phyloP scores from a whole-genome alignment of 2,113 vertebrate genomes.

The Strix aluco region DNA sequence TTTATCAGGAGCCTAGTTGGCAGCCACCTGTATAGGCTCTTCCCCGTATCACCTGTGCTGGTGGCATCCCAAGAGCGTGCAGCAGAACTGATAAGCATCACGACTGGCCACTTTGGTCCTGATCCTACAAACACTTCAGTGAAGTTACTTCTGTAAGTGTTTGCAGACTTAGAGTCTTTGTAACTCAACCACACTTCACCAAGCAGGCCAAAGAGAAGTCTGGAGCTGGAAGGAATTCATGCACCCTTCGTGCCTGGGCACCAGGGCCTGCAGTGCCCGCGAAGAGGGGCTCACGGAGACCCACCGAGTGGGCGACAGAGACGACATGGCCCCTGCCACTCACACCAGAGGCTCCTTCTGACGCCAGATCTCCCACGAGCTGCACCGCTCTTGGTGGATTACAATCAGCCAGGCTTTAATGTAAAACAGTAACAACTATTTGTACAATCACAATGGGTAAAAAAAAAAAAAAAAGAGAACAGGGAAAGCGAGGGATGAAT shows the following conservation, averaged over 20 bases:
- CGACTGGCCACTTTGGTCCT: neutral
- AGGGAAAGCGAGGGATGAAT: neutral
- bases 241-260: rapidly evolving
- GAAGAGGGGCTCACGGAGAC: neutral
- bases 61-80: neutral
- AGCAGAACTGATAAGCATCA: neutral
- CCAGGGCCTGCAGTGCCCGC: neutral
- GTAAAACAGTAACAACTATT: neutral
- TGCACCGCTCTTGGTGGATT: rapidly evolving
- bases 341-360: neutral
- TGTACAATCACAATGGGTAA: neutral
- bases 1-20: neutral
- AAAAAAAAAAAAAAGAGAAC: neutral
- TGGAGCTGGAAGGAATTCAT: constrained; percentile 15
- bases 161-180: neutral
- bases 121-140: neutral
- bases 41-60: neutral
- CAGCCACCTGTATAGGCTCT: neutral
- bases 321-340: rapidly evolving
- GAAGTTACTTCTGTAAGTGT: neutral
- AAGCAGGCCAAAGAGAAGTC: neutral
- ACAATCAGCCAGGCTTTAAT: neutral
- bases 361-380: rapidly evolving
- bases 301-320: rapidly evolving
- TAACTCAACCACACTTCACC: neutral